Percentiles rank a stretch among this genome's conserved stretches.
Conservation (phyloP, 1,140 invertebrate species). For the Euura lappo region DNA sequence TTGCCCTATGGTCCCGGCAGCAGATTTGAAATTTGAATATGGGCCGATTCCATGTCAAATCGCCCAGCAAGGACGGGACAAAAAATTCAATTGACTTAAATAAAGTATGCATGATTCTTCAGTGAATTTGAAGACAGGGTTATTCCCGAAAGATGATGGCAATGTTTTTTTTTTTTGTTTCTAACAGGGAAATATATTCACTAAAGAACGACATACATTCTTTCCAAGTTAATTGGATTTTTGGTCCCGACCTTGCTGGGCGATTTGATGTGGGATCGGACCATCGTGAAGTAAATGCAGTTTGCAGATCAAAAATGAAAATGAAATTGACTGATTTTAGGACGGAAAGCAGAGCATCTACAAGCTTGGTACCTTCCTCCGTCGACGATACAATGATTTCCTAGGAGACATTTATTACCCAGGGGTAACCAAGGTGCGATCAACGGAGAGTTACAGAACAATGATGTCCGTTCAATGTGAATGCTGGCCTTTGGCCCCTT, state of each 20-base stretch:
- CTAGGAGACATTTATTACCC: slow-evolving; percentile 43
- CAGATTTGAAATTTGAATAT: too few species aligned
- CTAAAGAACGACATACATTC: too few species aligned
- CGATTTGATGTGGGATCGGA: background rate
- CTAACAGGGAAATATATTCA: too few species aligned
- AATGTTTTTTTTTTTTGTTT: too few species aligned
- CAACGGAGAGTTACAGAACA: slow-evolving; percentile 61
- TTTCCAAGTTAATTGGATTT: too few species aligned
- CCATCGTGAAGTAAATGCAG: background rate
- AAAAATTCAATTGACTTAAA: too few species aligned
- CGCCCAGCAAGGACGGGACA: too few species aligned
- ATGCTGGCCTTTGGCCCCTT: slow-evolving; percentile 64
- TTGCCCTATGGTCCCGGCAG: too few species aligned
- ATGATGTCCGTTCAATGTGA: slow-evolving; percentile 64
- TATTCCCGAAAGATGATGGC: too few species aligned
- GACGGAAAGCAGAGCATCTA: slow-evolving; percentile 40
- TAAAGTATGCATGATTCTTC: too few species aligned
- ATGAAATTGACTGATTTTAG: slow-evolving; percentile 24
- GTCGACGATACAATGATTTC: slow-evolving; percentile 38
- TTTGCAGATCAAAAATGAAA: background rate
- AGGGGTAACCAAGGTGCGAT: slow-evolving; percentile 53
- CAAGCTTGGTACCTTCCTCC: slow-evolving; percentile 43
- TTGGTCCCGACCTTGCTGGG: background rate
- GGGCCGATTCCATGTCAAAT: too few species aligned
- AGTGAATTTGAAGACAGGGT: too few species aligned